Conservation (phyloP, 2,113 vertebrate species). For the Cariama cristata region DNA sequence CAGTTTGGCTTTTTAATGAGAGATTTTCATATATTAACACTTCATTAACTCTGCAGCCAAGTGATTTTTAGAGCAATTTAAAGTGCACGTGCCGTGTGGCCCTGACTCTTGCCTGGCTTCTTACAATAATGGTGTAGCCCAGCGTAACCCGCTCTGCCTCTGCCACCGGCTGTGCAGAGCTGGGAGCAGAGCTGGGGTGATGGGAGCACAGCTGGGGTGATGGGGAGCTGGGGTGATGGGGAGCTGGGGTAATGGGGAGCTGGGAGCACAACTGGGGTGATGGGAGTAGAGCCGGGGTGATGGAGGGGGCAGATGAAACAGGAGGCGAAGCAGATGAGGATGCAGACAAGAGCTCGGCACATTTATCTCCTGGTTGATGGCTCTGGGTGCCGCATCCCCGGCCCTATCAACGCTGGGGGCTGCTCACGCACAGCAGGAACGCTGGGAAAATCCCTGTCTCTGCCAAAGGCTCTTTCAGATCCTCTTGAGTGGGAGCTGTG, state of each 20-base stretch:
- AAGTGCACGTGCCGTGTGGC: neutral
- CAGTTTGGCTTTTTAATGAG: conserved; percentile 33
- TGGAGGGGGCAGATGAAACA: neutral
- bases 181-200: too few species aligned
- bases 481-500: fast-evolving
- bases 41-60: conserved; percentile 2
- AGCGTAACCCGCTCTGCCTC: fast-evolving
- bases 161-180: neutral
- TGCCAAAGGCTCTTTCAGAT: neutral
- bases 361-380: neutral
- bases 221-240: too few species aligned
- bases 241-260: too few species aligned
- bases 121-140: neutral
- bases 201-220: too few species aligned
- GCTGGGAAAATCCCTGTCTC: neutral
- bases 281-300: fast-evolving
- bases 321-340: fast-evolving
- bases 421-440: fast-evolving
- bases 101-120: neutral
- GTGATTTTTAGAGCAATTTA: neutral
- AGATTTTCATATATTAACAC: conserved; percentile 8
- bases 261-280: too few species aligned
- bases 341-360: fast-evolving
- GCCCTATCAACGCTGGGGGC: fast-evolving
- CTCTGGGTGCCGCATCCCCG: neutral